Evolutionary conservation across 2,113 vertebrate genomes (phyloP), one percentile per base, ranked within the genome.

Genomic region (Sorex fumeus): DNA sequence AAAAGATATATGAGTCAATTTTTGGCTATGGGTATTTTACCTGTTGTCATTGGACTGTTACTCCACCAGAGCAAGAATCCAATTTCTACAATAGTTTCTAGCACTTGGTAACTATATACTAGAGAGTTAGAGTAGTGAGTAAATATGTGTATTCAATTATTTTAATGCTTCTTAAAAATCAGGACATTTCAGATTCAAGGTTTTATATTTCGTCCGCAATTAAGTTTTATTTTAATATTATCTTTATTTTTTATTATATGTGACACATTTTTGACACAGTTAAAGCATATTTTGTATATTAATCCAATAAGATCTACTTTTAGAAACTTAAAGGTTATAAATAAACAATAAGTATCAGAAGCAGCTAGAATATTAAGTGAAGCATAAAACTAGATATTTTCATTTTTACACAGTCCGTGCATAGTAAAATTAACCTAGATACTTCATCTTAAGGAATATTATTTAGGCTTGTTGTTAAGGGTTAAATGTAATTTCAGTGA

Each of bases 401-500:
- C 32, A 69, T 30, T 91, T 84, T 81, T 76, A 60, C 21, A 80
- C 27, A 40, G 3, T 86, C 32, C 25, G 85, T 90, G 16, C 28
- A 81, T 79, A 87, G 80, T 3, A 84, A 78, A 96, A 69, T 70
- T 72, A 81, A 36, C 16, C n/a, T 27, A 2, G 45, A 9, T 89
- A 16, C 84, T 88, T 25, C 57, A 21, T 53, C 30, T 84, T 43
- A 30, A 18, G 40, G 2, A 70, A 45, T 76, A 76, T 23, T 83
- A 62, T 67, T 81, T 87, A 90, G 77, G 77, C 76, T 67, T 69
- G 0, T 12, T 93, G 50, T 30, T 87, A 80, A 87, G 45, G 36
- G 53, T 91, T 87, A 81, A 91, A 81, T 34, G 47, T 53, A 86
- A 84, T 70, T 84, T 90, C 32, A 74, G 0, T 75, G 19, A 95